phyloP scores from a whole-genome alignment of 2,797 vertebrate species.

The Echeneis naucrates region DNA sequence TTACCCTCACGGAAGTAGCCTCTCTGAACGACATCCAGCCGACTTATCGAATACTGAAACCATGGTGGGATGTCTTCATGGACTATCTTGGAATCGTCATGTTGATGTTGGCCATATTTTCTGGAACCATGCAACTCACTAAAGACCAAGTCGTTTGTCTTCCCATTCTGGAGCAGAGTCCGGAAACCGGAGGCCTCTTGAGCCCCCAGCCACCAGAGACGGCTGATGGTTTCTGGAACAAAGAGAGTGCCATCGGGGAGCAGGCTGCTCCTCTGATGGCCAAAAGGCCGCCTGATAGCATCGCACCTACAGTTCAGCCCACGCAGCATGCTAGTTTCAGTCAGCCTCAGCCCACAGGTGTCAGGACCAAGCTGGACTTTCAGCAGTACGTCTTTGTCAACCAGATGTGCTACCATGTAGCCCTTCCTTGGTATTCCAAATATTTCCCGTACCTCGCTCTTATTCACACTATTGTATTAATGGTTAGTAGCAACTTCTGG shows the following conservation, averaged over 20 bases:
- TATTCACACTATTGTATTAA: conserved; percentile 97
- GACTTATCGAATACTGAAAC: conserved; percentile 98
- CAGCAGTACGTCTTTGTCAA: conserved; percentile 99
- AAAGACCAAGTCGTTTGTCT: conserved; percentile 99
- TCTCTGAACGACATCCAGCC: conserved; percentile 98
- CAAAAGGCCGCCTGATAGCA: conserved; percentile 73
- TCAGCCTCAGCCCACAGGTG: conserved; percentile 86
- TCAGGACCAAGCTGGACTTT: conserved; percentile 96
- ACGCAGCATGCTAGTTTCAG: conserved; percentile 61
- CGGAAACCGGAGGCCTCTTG: conserved; percentile 71
- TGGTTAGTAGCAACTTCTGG: conserved; percentile 99
- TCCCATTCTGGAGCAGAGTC: conserved; percentile 89
- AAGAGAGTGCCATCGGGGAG: conserved; percentile 74
- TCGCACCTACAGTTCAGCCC: conserved; percentile 64
- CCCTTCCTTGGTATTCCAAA: conserved; percentile 99
- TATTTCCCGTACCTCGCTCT: conserved; percentile 99
- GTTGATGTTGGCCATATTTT: conserved; percentile 99
- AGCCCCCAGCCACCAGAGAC: conserved; percentile 80
- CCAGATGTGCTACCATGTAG: conserved; percentile 99
- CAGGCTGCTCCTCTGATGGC: conserved; percentile 80
- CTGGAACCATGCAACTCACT: conserved; percentile 99
- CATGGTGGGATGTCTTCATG: conserved; percentile 99
- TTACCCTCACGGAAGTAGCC: conserved; percentile 99
- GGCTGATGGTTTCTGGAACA: conserved; percentile 73
- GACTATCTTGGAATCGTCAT: conserved; percentile 98